Conservation (phyloP, 2,797 vertebrate genomes). For the Basileuterus tristriatus region DNA sequence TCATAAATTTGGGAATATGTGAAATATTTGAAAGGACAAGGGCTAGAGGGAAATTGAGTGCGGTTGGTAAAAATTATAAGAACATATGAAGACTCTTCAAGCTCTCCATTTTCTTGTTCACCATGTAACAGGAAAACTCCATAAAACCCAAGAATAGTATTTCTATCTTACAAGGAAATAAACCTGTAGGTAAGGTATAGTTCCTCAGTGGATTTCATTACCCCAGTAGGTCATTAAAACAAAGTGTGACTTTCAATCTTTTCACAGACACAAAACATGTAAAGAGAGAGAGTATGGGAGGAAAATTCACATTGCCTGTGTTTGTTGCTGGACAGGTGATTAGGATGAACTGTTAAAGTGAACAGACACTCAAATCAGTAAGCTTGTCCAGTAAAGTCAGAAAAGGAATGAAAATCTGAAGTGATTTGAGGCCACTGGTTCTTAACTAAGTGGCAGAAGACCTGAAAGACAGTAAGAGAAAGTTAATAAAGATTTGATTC, state of each 20-base stretch:
- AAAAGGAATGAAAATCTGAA: neutral
- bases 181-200: neutral
- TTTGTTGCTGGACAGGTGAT: neutral
- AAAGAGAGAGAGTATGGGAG: neutral
- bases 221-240: neutral
- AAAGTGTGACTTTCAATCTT: neutral
- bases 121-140: neutral
- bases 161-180: neutral
- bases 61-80: neutral
- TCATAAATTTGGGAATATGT: neutral
- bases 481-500: neutral
- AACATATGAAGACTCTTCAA: neutral
- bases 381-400: neutral
- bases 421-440: neutral
- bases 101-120: neutral
- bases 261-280: neutral
- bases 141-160: neutral
- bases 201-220: neutral
- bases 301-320: neutral
- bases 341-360: neutral
- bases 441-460: neutral
- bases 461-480: neutral
- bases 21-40: conserved; percentile 34
- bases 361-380: neutral
- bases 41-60: neutral